Percentiles rank a stretch among this genome's conserved stretches.
Conservation (phyloP, 2,888 invertebrate genomes). For the Merodon equestris region DNA sequence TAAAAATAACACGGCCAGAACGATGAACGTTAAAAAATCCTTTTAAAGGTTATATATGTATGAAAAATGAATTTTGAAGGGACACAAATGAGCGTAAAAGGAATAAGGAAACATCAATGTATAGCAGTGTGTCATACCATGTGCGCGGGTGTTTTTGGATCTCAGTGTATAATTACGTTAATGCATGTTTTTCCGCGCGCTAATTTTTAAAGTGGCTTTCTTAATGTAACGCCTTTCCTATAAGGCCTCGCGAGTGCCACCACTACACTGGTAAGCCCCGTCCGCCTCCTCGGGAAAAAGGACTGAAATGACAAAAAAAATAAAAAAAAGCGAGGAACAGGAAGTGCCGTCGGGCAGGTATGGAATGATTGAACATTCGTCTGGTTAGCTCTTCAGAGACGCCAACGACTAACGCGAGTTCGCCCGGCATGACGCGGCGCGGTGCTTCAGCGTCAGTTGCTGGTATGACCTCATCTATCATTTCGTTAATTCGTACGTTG, state of each 20-base stretch:
- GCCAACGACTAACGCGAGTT: slow-evolving; percentile 19
- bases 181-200: slow-evolving; percentile 66
- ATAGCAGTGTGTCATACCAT: no score
- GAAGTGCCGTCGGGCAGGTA: slow-evolving; percentile 39
- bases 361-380: slow-evolving; percentile 61
- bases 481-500: slow-evolving; percentile 30
- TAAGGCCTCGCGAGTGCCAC: slow-evolving; percentile 17
- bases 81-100: no score
- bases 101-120: no score
- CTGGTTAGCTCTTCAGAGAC: slow-evolving; percentile 52
- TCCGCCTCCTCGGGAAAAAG: slow-evolving; percentile 36
- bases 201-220: slow-evolving; percentile 68
- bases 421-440: no score
- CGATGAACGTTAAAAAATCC: no score
- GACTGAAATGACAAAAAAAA: slow-evolving; percentile 12
- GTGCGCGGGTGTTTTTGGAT: slow-evolving; percentile 37
- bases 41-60: no score
- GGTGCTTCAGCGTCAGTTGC: slow-evolving; percentile 10
- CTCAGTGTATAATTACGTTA: slow-evolving; percentile 65
- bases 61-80: no score
- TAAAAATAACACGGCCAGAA: no score
- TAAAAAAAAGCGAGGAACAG: slow-evolving; percentile 8
- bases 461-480: slow-evolving; percentile 63
- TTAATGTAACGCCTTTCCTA: slow-evolving; percentile 53
- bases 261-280: slow-evolving; percentile 1